Evolutionary conservation across 2,797 vertebrate species (phyloP).

Genomic region (Phoebastria nigripes): DNA sequence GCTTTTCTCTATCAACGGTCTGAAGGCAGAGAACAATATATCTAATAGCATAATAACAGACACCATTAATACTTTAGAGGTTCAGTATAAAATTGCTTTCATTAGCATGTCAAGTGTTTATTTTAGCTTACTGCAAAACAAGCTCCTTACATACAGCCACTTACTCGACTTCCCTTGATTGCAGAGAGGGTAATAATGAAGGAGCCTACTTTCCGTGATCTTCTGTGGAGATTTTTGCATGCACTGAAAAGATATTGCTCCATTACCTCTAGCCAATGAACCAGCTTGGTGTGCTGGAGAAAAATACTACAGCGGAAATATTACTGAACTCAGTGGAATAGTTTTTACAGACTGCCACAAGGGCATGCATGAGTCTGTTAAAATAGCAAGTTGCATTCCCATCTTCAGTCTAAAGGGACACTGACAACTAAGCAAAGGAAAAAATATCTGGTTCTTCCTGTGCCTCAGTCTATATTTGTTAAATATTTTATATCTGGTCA

Average conservation of each 20-base stretch:
- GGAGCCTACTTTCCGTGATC: background rate
- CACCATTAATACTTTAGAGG: conserved; percentile 55
- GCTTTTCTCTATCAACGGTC: background rate
- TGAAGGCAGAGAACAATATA: conserved; percentile 34
- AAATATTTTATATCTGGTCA: background rate
- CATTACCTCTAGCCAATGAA: conserved; percentile 2
- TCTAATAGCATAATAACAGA: conserved; percentile 43
- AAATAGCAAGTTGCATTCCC: background rate
- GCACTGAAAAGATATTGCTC: conserved; percentile 16
- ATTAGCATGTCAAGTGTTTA: conserved; percentile 43
- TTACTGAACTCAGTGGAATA: background rate
- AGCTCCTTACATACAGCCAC: background rate
- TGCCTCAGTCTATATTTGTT: background rate
- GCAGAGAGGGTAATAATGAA: background rate
- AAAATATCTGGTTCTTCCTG: background rate
- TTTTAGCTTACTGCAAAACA: conserved; percentile 54
- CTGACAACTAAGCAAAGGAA: background rate
- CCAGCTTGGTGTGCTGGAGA: background rate
- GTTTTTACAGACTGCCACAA: background rate
- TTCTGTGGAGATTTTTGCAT: conserved; percentile 20
- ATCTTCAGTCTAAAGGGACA: background rate
- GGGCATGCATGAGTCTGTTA: background rate
- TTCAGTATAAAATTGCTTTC: conserved; percentile 23
- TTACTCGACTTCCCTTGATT: conserved; percentile 30
- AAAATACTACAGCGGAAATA: conserved; percentile 23